Evolutionary conservation across 2,797 vertebrate genomes (phyloP), one percentile per base, ranked within the genome.

Genomic region (Florisuga fusca): DNA sequence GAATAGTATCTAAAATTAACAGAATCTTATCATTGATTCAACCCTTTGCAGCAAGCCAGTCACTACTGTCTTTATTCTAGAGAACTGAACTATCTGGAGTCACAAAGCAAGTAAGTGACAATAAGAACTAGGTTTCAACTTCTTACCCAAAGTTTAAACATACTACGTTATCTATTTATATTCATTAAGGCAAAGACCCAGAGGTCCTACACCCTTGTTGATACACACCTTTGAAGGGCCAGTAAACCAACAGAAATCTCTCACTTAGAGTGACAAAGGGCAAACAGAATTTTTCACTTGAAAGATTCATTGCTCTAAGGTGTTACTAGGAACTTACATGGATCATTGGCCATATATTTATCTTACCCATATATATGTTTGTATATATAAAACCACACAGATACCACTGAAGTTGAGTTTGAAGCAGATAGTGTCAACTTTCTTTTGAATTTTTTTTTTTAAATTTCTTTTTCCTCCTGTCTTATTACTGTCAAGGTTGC

Each of bases 21-120:
- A 91, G 66, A 78, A 84, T 62, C 66, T 91, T 90, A 94, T 90
- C 83, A 66, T 58, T 73, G 20, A 86, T 82, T 79, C 36, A 76
- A 31, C 16, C 22, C 19, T 27, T 89, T 73, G 22, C 55, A 91
- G 61, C 51, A 88, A 93, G 77, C 11, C 55, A 87, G 54, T 54
- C 38, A 62, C 34, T 71, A 51, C 6, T 91, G 59, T 31, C 26
- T 77, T 89, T 77, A 62, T 80, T 91, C 93, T 58, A 75, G 36
- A 51, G 58, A 81, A 75, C 9, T 72, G 51, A 94, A 38, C 83
- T 88, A 85, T 84, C 84, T 82, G 79, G 74, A 94, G 55, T 62
- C 72, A 87, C n/a, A 91, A 85, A 84, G 79, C 29, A 91, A 80
- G 3, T n/a, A 86, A 91, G 29, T 50, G 57, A 92, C 48, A 92